Base-by-base conservation (phyloP, 2,113 vertebrate genomes). In the Sporophila hypoxantha region DNA sequence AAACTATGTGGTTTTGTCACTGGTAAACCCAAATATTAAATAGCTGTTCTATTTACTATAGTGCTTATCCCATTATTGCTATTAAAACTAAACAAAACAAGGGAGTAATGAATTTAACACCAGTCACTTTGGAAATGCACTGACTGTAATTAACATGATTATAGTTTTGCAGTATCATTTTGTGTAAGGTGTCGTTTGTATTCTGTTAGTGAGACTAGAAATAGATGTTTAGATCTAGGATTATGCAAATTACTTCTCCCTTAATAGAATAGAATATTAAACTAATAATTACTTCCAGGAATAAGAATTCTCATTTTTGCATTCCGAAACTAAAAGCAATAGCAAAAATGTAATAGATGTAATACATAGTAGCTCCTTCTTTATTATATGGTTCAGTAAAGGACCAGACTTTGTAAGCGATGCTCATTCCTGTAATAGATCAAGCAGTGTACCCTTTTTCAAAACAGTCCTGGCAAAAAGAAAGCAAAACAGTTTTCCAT, bases 401-500 rank as follows among this genome's bases (percentile, higher is more conserved):
- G 67, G 49, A 53, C n/a, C 22, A 68, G 60, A 41, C 25, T 90
- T 13, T 12, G 17, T 67, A 75, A 85, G 68, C 0, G 0, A 17
- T 75, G 65, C 52, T 88, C 93, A 64, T 53, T 83, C 76, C 60
- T 92, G 46, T 59, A 62, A 49, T 50, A 77, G 70, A 70, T 47
- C 30, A 50, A 76, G 14, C 59, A 62, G 22, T 52, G 56, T n/a
- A n/a, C 29, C 65, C 49, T 87, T 69, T 64, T 76, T 67, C 67
- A 80, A 92, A 94, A 84, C 47, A 77, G 6, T 62, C 49, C 32
- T 91, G 82, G 30, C 62, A 87, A 93, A 95, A 85, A 87, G 22
- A 89, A 96, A 88, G 30, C 85, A 84, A 70, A 91, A 52, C 21
- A 90, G 59, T 91, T 94, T 94, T 94, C 93, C n/a, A 1, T 23